Percentiles rank a stretch among this genome's conserved stretches.
Conservation (phyloP, 2,797 vertebrate species). For the Rhynchotus rufescens region DNA sequence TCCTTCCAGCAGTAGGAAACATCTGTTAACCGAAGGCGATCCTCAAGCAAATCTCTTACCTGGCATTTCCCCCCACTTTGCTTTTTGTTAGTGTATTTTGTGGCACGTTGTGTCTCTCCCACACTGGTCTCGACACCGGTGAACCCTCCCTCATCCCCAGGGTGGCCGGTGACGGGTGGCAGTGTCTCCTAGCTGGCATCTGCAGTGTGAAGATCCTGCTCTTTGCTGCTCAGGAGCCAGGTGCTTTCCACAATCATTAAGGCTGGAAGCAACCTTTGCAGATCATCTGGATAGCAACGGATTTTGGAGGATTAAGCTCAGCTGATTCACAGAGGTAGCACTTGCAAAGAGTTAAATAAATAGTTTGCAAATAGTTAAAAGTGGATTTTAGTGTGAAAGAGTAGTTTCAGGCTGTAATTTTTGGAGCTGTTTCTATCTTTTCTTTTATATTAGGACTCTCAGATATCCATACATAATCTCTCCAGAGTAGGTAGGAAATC, state of each 20-base stretch:
- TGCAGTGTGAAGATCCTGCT: neutral
- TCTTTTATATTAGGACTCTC: neutral
- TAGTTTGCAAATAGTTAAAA: slow-evolving; percentile 35
- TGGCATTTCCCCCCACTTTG: neutral
- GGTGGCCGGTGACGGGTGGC: neutral
- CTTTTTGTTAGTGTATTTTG: neutral
- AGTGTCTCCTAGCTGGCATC: neutral
- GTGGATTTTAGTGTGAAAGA: slow-evolving; percentile 11
- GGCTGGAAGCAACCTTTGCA: too few relatives aligned
- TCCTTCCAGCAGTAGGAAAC: neutral
- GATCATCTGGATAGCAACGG: too few relatives aligned
- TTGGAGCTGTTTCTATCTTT: slow-evolving; percentile 10
- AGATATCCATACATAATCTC: neutral
- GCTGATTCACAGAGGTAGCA: neutral
- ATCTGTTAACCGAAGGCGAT: neutral
- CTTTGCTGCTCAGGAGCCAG: neutral
- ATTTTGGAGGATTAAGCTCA: neutral
- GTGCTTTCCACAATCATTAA: neutral
- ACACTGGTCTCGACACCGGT: neutral
- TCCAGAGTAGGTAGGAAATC: neutral
- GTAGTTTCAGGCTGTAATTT: neutral
- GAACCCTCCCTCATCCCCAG: neutral
- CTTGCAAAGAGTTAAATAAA: slow-evolving; percentile 42
- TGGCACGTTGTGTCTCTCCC: neutral
- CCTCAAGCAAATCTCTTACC: neutral